phyloP scores from a whole-genome alignment of 2,797 vertebrate genomes.

The Champsocephalus esox region DNA sequence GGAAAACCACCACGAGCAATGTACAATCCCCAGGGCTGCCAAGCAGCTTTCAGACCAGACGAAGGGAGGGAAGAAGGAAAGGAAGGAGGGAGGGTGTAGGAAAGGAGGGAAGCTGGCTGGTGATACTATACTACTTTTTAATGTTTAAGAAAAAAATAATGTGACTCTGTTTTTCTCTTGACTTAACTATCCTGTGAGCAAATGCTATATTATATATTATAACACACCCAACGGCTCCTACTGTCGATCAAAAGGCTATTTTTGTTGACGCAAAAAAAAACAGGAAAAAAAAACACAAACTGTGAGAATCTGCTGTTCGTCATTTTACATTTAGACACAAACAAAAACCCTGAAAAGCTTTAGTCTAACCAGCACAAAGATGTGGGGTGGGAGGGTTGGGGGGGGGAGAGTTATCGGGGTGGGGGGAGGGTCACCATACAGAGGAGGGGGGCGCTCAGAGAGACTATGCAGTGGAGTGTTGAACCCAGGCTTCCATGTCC shows the following conservation, averaged over 20 bases:
- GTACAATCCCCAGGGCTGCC: slow-evolving; percentile 87
- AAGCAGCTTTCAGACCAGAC: slow-evolving; percentile 77
- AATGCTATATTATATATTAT: slow-evolving; percentile 71
- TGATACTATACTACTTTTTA: slow-evolving; percentile 84
- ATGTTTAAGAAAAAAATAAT: slow-evolving; percentile 80
- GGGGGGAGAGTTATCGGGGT: slow-evolving; percentile 29
- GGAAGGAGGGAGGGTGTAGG: slow-evolving; percentile 43
- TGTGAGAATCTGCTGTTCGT: slow-evolving; percentile 85
- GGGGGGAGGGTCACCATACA: slow-evolving; percentile 30
- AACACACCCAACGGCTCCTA: slow-evolving; percentile 80
- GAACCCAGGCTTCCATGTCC: slow-evolving; percentile 84
- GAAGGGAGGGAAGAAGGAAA: slow-evolving; percentile 55
- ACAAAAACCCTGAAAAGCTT: slow-evolving; percentile 86
- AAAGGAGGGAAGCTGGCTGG: slow-evolving; percentile 73
- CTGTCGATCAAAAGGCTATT: slow-evolving; percentile 80
- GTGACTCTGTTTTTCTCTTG: slow-evolving; percentile 79
- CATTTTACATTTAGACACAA: slow-evolving; percentile 78
- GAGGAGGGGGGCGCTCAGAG: slow-evolving; percentile 76
- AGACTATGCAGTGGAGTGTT: slow-evolving; percentile 88
- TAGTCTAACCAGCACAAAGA: slow-evolving; percentile 90
- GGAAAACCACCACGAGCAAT: slow-evolving; percentile 83
- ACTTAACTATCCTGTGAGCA: slow-evolving; percentile 83
- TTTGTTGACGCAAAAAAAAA: slow-evolving; percentile 67
- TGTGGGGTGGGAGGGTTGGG: slow-evolving; percentile 45
- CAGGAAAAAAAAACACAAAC: slow-evolving; percentile 70